Evolutionary conservation across 2,888 invertebrate species (phyloP), one percentile per base, ranked within the genome.

Genomic region (Cheilosia pagana): DNA sequence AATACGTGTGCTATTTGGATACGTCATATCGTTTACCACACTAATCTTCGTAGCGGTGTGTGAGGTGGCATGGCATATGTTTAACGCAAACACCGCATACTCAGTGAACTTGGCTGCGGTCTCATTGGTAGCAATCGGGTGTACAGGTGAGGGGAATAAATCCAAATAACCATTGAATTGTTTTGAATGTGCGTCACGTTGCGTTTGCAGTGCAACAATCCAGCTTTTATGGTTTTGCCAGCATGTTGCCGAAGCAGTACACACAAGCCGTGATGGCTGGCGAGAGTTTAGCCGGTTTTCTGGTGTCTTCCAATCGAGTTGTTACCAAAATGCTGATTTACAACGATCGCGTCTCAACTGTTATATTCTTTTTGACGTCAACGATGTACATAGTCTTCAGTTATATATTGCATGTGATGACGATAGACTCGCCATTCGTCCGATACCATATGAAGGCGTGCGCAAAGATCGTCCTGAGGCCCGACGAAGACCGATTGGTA

Each of bases 251-350:
- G 23, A 92, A 92, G 59, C 95, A 96, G 86, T 98, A 98, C 89
- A 98, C 98, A 0, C 98, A 98, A 91, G 98, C 98, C 39, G 97
- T 98, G 1, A 98, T 98, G 98, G 96, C 96, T 5, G 98, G 98
- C 79, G 98, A 98, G 94, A 98, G 98, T 96, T 89, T 92, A 81
- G 92, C 98, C 21, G 98, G 98, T 2, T 95, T 98, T 87, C 94
- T 97, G 92, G 96, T 98, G 21, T 97, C 98, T 23, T 92, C 95
- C 52, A 97, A 97, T 90, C 94, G 98, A 25, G 96, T 98, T 78
- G 90, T 96, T 60, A 98, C 98, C 0, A 97, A 98, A 90, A 93
- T 95, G 81, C 92, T 96, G 52, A 94, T 97, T 77, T 93, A 95
- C 72, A 95, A 96, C 88, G 95, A 97, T 68, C 94, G 95, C 45